Conservation (phyloP, 2,113 vertebrate species). For the Hiodon tergisus region DNA sequence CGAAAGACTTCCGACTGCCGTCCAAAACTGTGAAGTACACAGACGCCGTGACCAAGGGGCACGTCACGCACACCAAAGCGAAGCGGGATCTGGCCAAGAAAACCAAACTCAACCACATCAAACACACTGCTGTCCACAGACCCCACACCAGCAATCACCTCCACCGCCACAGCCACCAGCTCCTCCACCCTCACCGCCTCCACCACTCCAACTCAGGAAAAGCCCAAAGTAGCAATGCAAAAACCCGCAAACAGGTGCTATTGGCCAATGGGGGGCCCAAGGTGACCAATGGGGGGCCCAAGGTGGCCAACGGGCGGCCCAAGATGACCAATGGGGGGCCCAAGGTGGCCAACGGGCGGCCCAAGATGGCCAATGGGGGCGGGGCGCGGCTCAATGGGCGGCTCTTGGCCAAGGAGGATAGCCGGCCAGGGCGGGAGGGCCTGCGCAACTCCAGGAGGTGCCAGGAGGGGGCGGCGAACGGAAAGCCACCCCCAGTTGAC, state of each 20-base stretch:
- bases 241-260: constrained; percentile 99
- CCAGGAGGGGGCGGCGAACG: constrained; percentile 69
- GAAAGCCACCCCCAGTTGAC: constrained; percentile 38
- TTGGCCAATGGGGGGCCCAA: constrained; percentile 66
- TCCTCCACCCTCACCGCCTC: constrained; percentile 24
- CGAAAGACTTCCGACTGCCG: constrained; percentile 91
- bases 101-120: constrained; percentile 96
- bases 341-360: constrained; percentile 53
- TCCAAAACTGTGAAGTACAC: constrained; percentile 99
- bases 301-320: constrained; percentile 87
- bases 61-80: constrained; percentile 99
- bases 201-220: constrained; percentile 98
- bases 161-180: constrained; percentile 52
- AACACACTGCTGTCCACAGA: constrained; percentile 82
- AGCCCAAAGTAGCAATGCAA: constrained; percentile 99
- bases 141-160: constrained; percentile 65
- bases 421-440: constrained; percentile 80
- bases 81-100: constrained; percentile 98
- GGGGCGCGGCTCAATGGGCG: constrained; percentile 87
- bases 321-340: constrained; percentile 47
- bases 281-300: constrained; percentile 23
- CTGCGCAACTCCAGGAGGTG: constrained; percentile 94
- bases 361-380: constrained; percentile 53
- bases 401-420: constrained; percentile 76
- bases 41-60: constrained; percentile 97